Evolutionary conservation across 2,888 invertebrate species (phyloP).

Genomic region (Amiota minor): DNA sequence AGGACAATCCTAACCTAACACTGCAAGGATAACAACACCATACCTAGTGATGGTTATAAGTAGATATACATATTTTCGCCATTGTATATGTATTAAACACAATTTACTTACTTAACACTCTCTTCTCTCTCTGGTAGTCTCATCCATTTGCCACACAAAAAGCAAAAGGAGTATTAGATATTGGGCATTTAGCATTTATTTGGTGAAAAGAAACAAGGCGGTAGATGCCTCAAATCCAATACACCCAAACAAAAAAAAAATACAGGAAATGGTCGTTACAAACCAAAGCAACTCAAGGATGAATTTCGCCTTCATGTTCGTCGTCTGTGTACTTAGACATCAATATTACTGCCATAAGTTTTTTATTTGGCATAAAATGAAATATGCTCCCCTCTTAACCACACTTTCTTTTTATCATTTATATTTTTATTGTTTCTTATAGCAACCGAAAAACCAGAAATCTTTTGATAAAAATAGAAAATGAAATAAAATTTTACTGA

Average conservation of each 20-base stretch:
- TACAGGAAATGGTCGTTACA: too few species aligned
- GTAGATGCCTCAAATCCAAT: background rate
- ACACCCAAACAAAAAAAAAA: conserved; percentile 2
- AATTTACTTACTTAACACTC: conserved; percentile 46
- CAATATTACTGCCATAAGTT: conserved; percentile 68
- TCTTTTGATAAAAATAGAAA: background rate
- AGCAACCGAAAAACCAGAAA: background rate
- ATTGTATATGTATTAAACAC: conserved; percentile 61
- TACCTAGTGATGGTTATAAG: too few species aligned
- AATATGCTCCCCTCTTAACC: conserved; percentile 43
- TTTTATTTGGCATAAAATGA: conserved; percentile 66
- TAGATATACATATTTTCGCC: background rate
- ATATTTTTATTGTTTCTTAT: background rate
- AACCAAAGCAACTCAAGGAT: too few species aligned
- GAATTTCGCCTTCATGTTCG: background rate
- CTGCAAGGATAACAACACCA: background rate
- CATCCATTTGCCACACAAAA: too few species aligned
- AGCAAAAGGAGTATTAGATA: conserved; percentile 12
- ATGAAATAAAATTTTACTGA: conserved; percentile 23
- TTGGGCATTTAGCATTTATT: conserved; percentile 51
- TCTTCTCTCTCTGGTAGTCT: too few species aligned
- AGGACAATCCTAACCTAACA: background rate
- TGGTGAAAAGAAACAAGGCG: background rate
- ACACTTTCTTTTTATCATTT: too few species aligned
- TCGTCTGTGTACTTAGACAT: conserved; percentile 46